Percentiles rank a stretch among this genome's conserved stretches.
These are phyloP conservation scores for Drosophila ambigua DNA, from an alignment of 1,140 invertebrate species.

Conservation along the genomic window DNA sequence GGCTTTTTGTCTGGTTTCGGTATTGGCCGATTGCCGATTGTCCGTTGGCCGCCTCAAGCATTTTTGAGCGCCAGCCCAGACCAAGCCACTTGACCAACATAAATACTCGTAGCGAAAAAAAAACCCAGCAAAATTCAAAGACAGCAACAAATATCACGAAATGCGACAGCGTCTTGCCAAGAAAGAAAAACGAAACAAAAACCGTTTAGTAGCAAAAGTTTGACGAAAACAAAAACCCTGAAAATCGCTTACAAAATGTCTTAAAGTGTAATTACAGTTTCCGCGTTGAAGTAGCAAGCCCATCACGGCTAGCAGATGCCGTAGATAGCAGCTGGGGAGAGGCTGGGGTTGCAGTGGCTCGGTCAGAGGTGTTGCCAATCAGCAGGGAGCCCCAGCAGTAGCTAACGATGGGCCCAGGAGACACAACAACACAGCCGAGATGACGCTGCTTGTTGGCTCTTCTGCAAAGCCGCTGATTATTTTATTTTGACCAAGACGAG, in stretches of 20 bases:
- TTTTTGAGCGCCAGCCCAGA: conserved; percentile 50
- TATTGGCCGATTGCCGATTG: conserved; percentile 14
- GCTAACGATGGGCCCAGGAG: not conserved
- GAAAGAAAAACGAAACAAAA: conserved; percentile 33
- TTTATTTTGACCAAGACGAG: conserved; percentile 43
- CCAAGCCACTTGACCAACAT: conserved; percentile 74
- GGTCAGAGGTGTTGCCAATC: conserved; percentile 50
- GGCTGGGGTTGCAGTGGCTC: not conserved
- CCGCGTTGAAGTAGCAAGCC: conserved; percentile 54
- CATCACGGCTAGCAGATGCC: not conserved
- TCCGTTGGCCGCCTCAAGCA: conserved; percentile 36
- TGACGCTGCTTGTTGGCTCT: conserved; percentile 34
- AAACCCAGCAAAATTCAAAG: conserved; percentile 15
- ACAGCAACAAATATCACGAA: conserved; percentile 49
- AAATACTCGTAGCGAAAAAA: conserved; percentile 53
- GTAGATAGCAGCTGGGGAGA: not conserved
- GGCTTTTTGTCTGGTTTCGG: conserved; percentile 59
- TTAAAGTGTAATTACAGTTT: conserved; percentile 79
- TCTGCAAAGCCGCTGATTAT: conserved; percentile 46
- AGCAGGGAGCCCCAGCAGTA: not conserved
- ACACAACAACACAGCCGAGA: conserved; percentile 35
- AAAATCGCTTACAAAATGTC: conserved; percentile 77
- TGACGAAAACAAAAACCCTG: conserved; percentile 43
- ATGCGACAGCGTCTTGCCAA: conserved; percentile 21
- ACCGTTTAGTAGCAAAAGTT: conserved; percentile 54